Evolutionary conservation across 2,113 vertebrate genomes (phyloP).

Genomic region (Nesoenas mayeri): DNA sequence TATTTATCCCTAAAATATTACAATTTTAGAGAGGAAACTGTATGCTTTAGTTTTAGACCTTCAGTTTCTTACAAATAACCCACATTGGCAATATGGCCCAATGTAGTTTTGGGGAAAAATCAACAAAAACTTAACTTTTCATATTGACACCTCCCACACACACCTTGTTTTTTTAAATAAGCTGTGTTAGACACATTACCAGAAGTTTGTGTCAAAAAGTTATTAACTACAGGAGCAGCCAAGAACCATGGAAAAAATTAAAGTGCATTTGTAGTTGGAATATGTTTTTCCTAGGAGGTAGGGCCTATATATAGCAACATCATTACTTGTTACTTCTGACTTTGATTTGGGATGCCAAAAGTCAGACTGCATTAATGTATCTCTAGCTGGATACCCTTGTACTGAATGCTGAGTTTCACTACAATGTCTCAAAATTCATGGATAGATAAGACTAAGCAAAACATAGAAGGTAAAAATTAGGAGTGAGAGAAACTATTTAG

Average conservation of each 20-base stretch:
- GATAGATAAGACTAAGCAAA: background rate
- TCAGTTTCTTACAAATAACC: background rate
- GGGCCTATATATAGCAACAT: background rate
- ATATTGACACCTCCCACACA: fast-evolving
- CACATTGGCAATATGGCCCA: background rate
- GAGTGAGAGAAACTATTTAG: background rate
- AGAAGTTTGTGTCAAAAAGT: background rate
- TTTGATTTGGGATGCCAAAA: background rate
- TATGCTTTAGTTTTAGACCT: background rate
- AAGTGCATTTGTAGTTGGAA: background rate
- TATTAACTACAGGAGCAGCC: background rate
- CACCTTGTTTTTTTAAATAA: background rate
- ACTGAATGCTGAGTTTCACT: background rate
- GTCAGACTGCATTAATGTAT: background rate
- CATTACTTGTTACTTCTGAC: background rate
- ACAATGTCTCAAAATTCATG: background rate
- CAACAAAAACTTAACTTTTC: background rate
- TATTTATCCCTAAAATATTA: background rate
- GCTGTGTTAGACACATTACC: background rate
- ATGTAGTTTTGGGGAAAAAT: background rate
- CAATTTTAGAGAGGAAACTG: background rate
- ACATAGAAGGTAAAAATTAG: background rate
- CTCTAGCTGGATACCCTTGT: background rate
- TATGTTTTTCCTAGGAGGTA: background rate
- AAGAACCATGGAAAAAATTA: background rate